phyloP scores from a whole-genome alignment of 2,113 vertebrate species.

The Benitochromis conjunctus region DNA sequence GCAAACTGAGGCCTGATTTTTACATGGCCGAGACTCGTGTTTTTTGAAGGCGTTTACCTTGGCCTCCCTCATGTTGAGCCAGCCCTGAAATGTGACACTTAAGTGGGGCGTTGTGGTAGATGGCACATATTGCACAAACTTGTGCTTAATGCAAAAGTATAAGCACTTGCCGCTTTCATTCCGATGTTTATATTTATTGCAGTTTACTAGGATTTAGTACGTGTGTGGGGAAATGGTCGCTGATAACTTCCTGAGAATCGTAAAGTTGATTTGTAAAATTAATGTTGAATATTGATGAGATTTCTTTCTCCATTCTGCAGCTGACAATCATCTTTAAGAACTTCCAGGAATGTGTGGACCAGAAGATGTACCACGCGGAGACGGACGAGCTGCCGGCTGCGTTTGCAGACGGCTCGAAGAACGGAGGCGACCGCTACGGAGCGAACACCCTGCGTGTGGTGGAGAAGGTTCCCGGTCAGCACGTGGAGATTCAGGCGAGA shows the following conservation, averaged over 20 bases:
- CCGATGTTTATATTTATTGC: neutral
- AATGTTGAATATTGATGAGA: neutral
- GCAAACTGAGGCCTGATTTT: slow-evolving; percentile 72
- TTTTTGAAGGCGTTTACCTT: slow-evolving; percentile 73
- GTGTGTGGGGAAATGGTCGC: neutral
- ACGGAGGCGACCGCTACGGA: slow-evolving; percentile 88
- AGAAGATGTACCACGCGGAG: slow-evolving; percentile 96
- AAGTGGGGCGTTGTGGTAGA: slow-evolving; percentile 29
- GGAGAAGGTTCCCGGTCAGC: slow-evolving; percentile 90
- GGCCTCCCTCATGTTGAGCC: slow-evolving; percentile 61
- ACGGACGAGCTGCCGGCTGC: slow-evolving; percentile 91
- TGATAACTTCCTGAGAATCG: neutral
- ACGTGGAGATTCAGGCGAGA: slow-evolving; percentile 93
- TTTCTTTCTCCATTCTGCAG: slow-evolving; percentile 57
- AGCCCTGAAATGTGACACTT: slow-evolving; percentile 68
- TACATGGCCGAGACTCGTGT: slow-evolving; percentile 68
- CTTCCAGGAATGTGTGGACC: slow-evolving; percentile 94
- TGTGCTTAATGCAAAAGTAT: slow-evolving; percentile 34
- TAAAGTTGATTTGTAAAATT: neutral
- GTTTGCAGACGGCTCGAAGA: slow-evolving; percentile 91
- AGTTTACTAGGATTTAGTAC: neutral
- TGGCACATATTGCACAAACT: slow-evolving; percentile 39
- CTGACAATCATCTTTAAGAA: slow-evolving; percentile 99
- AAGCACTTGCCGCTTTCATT: slow-evolving; percentile 20
- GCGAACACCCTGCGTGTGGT: slow-evolving; percentile 89